Evolutionary conservation across 2,797 vertebrate genomes (phyloP).

Genomic region (Acridotheres tristis): DNA sequence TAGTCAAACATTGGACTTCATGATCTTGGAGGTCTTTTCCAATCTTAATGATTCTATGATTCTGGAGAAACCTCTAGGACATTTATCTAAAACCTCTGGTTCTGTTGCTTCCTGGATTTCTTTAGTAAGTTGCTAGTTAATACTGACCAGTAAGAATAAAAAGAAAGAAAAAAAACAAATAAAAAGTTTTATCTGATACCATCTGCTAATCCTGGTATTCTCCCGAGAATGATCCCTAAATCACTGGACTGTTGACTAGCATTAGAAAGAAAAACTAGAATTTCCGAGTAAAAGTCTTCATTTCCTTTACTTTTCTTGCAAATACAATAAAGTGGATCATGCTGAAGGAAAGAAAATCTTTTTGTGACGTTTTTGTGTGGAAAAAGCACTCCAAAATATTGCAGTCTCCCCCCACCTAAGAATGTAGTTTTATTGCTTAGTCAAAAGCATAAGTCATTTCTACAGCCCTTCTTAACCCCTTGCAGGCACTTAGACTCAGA

Average conservation of each 20-base stretch:
- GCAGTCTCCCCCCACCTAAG: neutral
- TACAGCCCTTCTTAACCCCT: conserved; percentile 22
- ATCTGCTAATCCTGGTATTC: neutral
- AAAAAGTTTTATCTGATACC: neutral
- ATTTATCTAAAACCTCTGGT: neutral
- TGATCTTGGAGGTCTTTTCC: neutral
- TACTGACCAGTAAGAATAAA: neutral
- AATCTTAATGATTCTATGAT: neutral
- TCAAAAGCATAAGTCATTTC: conserved; percentile 42
- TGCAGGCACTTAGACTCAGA: neutral
- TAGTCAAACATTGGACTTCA: neutral
- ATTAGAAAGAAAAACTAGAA: neutral
- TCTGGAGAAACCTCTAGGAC: neutral
- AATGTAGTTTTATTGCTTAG: conserved; percentile 31
- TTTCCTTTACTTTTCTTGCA: conserved; percentile 46
- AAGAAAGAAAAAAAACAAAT: neutral
- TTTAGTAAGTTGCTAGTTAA: neutral
- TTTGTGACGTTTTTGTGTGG: conserved; percentile 44
- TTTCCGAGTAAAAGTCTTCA: conserved; percentile 27
- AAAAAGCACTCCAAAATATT: conserved; percentile 40
- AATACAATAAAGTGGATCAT: neutral
- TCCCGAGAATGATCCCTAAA: neutral
- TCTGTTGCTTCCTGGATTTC: neutral
- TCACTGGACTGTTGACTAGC: neutral
- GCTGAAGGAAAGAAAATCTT: conserved; percentile 18